phyloP scores from a whole-genome alignment of 2,797 vertebrate species.

The Ibycter americanus region DNA sequence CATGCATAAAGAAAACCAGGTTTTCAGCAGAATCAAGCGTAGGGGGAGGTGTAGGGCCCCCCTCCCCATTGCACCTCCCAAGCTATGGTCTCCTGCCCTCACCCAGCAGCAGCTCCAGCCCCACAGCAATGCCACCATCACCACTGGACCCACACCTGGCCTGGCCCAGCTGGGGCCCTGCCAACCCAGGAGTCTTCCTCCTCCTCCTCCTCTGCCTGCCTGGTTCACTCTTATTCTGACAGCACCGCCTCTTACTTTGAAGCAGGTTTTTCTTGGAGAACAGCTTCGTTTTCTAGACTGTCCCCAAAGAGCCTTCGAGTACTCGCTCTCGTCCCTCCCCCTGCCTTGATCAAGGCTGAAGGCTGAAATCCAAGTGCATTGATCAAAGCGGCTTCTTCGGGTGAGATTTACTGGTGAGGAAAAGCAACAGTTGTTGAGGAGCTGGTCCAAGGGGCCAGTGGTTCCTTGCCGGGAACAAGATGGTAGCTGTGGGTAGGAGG shows the following conservation, averaged over 20 bases:
- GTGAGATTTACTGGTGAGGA: constrained; percentile 1
- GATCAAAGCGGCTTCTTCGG: constrained; percentile 37
- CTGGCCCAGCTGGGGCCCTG: not conserved
- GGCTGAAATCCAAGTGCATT: constrained; percentile 53
- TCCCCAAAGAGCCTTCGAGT: not conserved
- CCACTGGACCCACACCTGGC: not conserved
- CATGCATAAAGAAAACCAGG: not conserved
- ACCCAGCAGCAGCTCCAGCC: not conserved
- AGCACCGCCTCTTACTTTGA: constrained; percentile 42
- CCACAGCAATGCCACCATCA: not conserved
- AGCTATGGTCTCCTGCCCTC: not conserved
- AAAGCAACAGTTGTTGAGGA: constrained; percentile 16
- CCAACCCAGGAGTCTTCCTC: not conserved
- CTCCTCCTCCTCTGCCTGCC: not conserved
- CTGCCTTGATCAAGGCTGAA: constrained; percentile 62
- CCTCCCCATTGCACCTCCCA: not conserved
- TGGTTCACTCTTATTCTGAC: constrained; percentile 7
- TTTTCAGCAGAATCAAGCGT: not conserved
- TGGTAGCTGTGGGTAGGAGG: not conserved
- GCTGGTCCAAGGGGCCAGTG: not conserved
- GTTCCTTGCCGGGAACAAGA: not conserved
- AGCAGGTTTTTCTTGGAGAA: constrained; percentile 34
- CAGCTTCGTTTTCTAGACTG: not conserved
- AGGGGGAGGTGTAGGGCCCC: rapidly evolving
- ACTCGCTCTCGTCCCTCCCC: not conserved